Conservation (phyloP, 2,797 vertebrate genomes). For the Cottoperca gobio region DNA sequence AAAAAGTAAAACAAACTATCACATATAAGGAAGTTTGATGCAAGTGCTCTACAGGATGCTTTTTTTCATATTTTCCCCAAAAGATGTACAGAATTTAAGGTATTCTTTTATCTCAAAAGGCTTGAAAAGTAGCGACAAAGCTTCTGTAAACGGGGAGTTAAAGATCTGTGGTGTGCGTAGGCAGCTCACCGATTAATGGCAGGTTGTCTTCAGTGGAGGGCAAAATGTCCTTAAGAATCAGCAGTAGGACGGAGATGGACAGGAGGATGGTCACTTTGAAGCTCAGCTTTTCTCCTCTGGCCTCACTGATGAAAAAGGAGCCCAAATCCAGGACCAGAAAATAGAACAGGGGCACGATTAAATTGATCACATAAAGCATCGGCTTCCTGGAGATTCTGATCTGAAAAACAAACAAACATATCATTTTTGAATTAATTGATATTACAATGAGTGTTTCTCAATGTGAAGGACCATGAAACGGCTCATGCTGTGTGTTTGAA, state of each 20-base stretch:
- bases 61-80: not conserved
- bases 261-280: slow-evolving; percentile 89
- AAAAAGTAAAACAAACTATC: no score
- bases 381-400: slow-evolving; percentile 61
- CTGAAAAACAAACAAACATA: slow-evolving; percentile 33
- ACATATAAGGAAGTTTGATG: no score
- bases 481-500: no score
- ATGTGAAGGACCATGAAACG: no score
- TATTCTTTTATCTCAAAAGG: not conserved
- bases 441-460: no score
- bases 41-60: no score
- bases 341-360: slow-evolving; percentile 82
- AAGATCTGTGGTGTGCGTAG: accelerated
- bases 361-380: slow-evolving; percentile 78
- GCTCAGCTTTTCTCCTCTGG: slow-evolving; percentile 82
- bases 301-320: slow-evolving; percentile 81
- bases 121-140: not conserved
- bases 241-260: slow-evolving; percentile 86
- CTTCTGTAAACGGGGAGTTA: not conserved
- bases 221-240: slow-evolving; percentile 87
- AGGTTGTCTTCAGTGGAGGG: slow-evolving; percentile 83
- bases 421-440: not conserved
- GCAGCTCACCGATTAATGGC: slow-evolving; percentile 84
- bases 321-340: slow-evolving; percentile 86
- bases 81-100: not conserved